A percentile compares a stretch with the other conserved stretches of the same genome.
These are phyloP conservation scores for Cherax quadricarinatus DNA, from an alignment of 1,140 invertebrate genomes.

Conservation along the genomic window DNA sequence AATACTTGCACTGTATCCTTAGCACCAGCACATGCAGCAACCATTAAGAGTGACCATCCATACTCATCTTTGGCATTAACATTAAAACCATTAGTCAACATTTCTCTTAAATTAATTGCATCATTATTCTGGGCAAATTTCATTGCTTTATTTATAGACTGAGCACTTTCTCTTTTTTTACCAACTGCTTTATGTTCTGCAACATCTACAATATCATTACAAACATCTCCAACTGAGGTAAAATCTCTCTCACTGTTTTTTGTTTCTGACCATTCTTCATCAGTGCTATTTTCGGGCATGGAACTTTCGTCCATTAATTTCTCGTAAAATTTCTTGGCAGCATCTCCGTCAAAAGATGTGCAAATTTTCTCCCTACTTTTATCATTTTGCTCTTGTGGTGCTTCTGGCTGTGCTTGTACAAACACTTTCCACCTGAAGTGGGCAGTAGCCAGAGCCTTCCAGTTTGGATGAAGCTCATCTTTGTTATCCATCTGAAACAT, in stretches of 20 bases:
- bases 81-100: slow-evolving; percentile 35
- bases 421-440: slow-evolving; percentile 57
- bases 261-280: neutral
- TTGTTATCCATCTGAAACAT: slow-evolving; percentile 11
- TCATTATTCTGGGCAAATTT: slow-evolving; percentile 45
- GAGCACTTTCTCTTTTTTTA: neutral
- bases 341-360: slow-evolving; percentile 35
- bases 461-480: slow-evolving; percentile 35
- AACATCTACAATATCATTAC: too few relatives aligned
- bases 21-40: slow-evolving; percentile 57
- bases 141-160: slow-evolving; percentile 27
- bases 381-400: neutral
- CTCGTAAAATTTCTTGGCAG: slow-evolving; percentile 34
- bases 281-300: neutral
- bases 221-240: neutral
- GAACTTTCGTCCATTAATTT: neutral
- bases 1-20: slow-evolving; percentile 22
- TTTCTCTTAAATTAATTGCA: neutral
- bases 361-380: neutral
- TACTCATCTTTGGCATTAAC: slow-evolving; percentile 52
- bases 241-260: neutral
- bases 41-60: slow-evolving; percentile 60
- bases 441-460: slow-evolving; percentile 44
- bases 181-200: neutral
- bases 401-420: slow-evolving; percentile 16